phyloP scores from a whole-genome alignment of 2,797 vertebrate genomes.

The Epinephelus awoara region DNA sequence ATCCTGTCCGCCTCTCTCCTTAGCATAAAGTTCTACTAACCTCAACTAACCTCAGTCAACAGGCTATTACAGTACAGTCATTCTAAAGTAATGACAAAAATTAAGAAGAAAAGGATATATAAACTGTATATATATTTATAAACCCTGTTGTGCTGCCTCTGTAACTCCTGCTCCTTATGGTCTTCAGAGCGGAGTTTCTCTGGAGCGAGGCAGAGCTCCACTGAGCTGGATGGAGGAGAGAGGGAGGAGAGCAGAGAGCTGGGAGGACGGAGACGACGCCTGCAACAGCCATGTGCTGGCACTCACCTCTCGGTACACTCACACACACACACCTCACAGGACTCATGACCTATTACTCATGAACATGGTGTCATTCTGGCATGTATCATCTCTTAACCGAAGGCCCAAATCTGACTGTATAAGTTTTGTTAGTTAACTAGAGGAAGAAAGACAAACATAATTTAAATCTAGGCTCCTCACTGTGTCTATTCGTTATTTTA shows the following conservation, averaged over 20 bases:
- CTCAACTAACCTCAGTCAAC: background rate
- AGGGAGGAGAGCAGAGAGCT: conserved; percentile 70
- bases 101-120: background rate
- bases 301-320: conserved; percentile 82
- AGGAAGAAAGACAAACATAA: background rate
- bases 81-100: background rate
- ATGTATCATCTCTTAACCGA: background rate
- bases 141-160: no score
- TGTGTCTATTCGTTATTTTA: no score
- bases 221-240: conserved; percentile 67
- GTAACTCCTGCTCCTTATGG: background rate
- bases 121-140: no score
- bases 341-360: background rate
- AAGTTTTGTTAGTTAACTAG: background rate
- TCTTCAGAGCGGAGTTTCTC: conserved; percentile 49
- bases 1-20: no score
- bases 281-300: conserved; percentile 82
- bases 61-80: background rate
- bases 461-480: background rate
- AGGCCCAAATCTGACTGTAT: background rate
- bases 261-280: conserved; percentile 81
- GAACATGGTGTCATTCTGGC: background rate
- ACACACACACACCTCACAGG: background rate
- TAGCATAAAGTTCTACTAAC: no score
- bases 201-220: conserved; percentile 61